A percentile compares a stretch with the other conserved stretches of the same genome.
Evolutionary conservation across 2,113 vertebrate species (phyloP).

Genomic region (Poeciliopsis retropinna): DNA sequence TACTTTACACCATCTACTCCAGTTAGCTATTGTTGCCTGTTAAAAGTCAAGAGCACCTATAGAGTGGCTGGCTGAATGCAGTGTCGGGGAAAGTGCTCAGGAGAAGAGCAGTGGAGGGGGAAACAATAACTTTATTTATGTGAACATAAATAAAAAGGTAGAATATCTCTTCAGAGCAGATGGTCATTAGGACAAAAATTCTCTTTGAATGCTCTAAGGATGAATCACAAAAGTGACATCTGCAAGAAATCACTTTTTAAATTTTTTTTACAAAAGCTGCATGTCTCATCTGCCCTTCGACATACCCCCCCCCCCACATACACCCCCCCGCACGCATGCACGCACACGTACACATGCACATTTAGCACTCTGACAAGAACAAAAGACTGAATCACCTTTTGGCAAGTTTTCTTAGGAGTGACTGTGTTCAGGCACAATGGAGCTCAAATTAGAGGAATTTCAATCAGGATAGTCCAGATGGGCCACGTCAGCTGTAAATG

Average conservation of each 20-base stretch:
- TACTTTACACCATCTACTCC: constrained; percentile 33
- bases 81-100: background rate
- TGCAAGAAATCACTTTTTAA: constrained; percentile 12
- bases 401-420: constrained; percentile 15
- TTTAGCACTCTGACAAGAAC: background rate
- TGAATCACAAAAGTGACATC: constrained; percentile 41
- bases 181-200: constrained; percentile 17
- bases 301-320: too few relatives aligned
- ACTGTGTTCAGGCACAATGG: background rate
- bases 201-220: constrained; percentile 1
- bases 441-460: constrained; percentile 14
- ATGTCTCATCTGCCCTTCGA: constrained; percentile 3
- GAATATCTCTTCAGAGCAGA: constrained; percentile 18
- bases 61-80: background rate
- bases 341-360: background rate
- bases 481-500: constrained; percentile 34
- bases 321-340: too few relatives aligned
- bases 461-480: constrained; percentile 53
- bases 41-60: constrained; percentile 52
- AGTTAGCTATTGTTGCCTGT: constrained; percentile 33
- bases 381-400: constrained; percentile 37
- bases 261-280: constrained; percentile 2
- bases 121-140: constrained; percentile 12
- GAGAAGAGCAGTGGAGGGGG: background rate
- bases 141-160: background rate